phyloP scores from a whole-genome alignment of 2,797 vertebrate genomes.

The Danio choprae region DNA sequence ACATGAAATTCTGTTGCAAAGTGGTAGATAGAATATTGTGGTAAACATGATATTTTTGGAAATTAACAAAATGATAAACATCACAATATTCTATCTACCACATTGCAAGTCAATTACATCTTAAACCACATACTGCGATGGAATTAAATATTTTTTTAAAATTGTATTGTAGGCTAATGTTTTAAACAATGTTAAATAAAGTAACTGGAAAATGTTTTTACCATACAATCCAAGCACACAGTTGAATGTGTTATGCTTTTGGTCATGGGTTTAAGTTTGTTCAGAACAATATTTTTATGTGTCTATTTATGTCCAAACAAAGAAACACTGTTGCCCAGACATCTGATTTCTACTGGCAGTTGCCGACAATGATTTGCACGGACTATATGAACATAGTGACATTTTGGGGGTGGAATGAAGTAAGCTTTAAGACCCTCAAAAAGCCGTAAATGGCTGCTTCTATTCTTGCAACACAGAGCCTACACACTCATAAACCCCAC shows the following conservation, averaged over 20 bases:
- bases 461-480: slow-evolving; percentile 56
- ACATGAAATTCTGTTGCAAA: neutral
- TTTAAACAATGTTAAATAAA: no score
- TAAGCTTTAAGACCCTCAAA: slow-evolving; percentile 52
- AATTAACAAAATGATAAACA: neutral
- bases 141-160: no score
- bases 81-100: no score
- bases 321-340: slow-evolving; percentile 46
- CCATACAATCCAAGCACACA: slow-evolving; percentile 9
- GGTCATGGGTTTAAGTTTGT: slow-evolving; percentile 49
- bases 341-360: slow-evolving; percentile 45
- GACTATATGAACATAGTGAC: slow-evolving; percentile 57
- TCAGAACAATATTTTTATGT: slow-evolving; percentile 29
- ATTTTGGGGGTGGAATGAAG: slow-evolving; percentile 61
- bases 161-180: no score
- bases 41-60: neutral
- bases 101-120: no score
- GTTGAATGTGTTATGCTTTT: slow-evolving; percentile 30
- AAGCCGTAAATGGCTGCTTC: slow-evolving; percentile 50
- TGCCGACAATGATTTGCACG: slow-evolving; percentile 56
- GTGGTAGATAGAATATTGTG: neutral
- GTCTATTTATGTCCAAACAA: slow-evolving; percentile 55
- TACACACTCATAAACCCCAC: slow-evolving; percentile 55
- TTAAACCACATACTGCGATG: no score
- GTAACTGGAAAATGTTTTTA: neutral